Conservation (phyloP, 2,797 vertebrate species). For the Phrynocephalus guinanensis region DNA sequence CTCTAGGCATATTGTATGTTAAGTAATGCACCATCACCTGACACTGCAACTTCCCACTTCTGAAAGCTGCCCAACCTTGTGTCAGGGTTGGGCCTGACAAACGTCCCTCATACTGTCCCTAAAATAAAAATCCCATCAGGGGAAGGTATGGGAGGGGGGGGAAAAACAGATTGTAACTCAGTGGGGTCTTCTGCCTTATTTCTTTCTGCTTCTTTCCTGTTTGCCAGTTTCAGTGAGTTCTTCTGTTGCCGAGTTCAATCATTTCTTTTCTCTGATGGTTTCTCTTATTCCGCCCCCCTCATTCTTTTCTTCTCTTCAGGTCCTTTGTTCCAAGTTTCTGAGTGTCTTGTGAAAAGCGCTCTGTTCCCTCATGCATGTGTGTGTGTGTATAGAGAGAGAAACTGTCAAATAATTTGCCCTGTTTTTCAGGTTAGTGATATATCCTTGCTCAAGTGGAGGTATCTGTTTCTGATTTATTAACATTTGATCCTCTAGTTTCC, state of each 20-base stretch:
- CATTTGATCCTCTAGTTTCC: constrained; percentile 95
- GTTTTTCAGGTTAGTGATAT: constrained; percentile 80
- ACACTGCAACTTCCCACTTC: not conserved
- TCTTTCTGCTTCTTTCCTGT: constrained; percentile 36
- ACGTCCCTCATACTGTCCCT: not conserved
- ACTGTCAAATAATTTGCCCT: constrained; percentile 79
- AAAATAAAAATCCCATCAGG: not conserved
- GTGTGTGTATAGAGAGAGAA: constrained; percentile 65
- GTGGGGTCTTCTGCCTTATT: constrained; percentile 11
- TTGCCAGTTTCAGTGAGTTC: constrained; percentile 30
- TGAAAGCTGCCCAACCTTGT: not conserved
- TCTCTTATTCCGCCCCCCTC: not conserved
- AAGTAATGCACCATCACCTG: too few relatives aligned
- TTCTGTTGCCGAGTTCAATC: constrained; percentile 31
- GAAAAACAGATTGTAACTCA: not conserved
- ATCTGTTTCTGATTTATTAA: constrained; percentile 96
- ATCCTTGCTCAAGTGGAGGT: constrained; percentile 78
- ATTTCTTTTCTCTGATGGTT: constrained; percentile 21
- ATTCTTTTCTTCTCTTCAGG: not conserved
- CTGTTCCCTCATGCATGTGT: constrained; percentile 60
- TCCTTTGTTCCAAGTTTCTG: constrained; percentile 57
- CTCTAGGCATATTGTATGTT: too few relatives aligned
- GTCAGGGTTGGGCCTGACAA: not conserved
- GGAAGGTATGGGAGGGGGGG: not conserved
- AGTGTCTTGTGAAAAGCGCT: constrained; percentile 43